Evolutionary conservation across 2,113 vertebrate species (phyloP).

Genomic region (Electrona antarctica): DNA sequence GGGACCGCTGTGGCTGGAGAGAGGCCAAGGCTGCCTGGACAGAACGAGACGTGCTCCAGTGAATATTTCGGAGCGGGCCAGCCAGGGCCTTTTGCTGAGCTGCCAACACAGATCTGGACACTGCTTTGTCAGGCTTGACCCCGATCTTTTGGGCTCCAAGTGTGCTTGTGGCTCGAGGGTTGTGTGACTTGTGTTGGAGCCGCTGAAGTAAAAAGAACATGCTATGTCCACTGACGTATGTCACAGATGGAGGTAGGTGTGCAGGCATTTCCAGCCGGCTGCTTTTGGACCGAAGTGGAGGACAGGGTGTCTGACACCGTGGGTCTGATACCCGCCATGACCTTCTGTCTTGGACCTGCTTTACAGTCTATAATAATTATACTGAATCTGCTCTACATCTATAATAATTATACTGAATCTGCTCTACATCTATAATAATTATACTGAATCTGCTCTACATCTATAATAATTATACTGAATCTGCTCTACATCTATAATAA

Average conservation of each 20-base stretch:
- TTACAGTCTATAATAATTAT: no score
- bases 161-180: conserved; percentile 12
- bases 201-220: background rate
- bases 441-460: no score
- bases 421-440: no score
- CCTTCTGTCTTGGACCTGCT: background rate
- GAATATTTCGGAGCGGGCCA: conserved; percentile 27
- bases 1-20: conserved; percentile 16
- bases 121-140: conserved; percentile 32
- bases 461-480: no score
- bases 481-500: no score
- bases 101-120: conserved; percentile 33
- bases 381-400: no score
- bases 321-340: no score
- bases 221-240: conserved; percentile 6
- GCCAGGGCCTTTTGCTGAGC: no score
- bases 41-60: conserved; percentile 37
- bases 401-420: no score
- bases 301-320: no score
- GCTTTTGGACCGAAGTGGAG: no score
- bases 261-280: no score
- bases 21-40: conserved; percentile 25
- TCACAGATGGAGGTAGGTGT: conserved; percentile 2
- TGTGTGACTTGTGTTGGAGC: background rate
- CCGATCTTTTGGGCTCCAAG: conserved; percentile 15